Base-by-base conservation (phyloP, 2,888 invertebrate genomes). In the Melipona bicolor region DNA sequence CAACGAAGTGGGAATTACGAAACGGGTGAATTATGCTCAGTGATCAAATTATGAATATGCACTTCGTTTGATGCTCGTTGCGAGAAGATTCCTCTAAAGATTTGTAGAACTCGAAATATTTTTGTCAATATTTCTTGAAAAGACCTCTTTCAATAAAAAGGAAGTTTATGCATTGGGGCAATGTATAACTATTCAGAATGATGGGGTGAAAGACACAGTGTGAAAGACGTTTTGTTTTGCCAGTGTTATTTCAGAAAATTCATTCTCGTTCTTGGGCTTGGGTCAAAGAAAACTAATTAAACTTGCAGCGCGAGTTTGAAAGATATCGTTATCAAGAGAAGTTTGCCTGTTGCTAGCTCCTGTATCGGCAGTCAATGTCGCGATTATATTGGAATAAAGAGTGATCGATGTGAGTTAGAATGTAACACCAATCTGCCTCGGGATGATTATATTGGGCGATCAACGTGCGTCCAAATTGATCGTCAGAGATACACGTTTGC, bases 41-140 rank as follows among this genome's bases (percentile, higher is more conserved):
- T 43, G 11, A 43, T 43, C n/a, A 74, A 67, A 59, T 79, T 83
- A 90, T 89, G 83, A 91, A 90, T 90, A 91, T 87, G 85, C 83
- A 90, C 84, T 62, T 21, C 64, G 52, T 61, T 77, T 76, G 85
- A 86, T 68, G 68, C 59, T 56, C 19, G 43, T 21, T 73, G 76
- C 76, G 81, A 81, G 85, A 81, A 83, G 77, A 36, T 27, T 24
- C 54, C 24, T 43, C 43, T 43, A 43, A 43, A 9, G 27, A 69
- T 5, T 81, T 21, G 19, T 69, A 71, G 56, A 75, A 77, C 56
- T 83, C n/a, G n/a, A 59, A n/a, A n/a, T n/a, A 24, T 24, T 15
- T n/a, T 5, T 15, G 56, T 15, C 15, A 15, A 59, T 59, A 59
- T 15, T 59, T n/a, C 15, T 56, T 15, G n/a, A 5, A 56, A 15